Evolutionary conservation across 1,140 invertebrate genomes (phyloP), one percentile per base, ranked within the genome.

Genomic region (Gerris buenoi): DNA sequence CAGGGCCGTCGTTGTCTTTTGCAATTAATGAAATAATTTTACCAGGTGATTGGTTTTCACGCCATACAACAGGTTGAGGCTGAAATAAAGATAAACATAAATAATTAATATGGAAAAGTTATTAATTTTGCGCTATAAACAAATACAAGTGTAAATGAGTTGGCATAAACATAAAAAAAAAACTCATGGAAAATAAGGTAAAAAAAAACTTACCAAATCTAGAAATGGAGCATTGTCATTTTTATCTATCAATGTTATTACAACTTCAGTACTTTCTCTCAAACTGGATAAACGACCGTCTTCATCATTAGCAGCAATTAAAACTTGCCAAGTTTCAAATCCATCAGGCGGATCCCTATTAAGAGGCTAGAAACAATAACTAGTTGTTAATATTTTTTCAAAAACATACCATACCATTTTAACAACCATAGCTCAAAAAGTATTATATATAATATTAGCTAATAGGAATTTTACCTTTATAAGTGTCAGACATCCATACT

Each of bases 181-280:
- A n/a, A n/a, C n/a, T n/a, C n/a, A n/a, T n/a, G n/a, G n/a, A n/a
- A n/a, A n/a, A n/a, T n/a, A n/a, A n/a, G n/a, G n/a, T n/a, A n/a
- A n/a, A n/a, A n/a, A n/a, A n/a, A n/a, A n/a, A n/a, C n/a, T n/a
- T n/a, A n/a, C 82, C 73, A 89, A 88, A 67, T 89, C 85, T 63
- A 95, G 79, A 74, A 86, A 89, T 0, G 93, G 92, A 0, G 88
- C 88, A 77, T 95, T 95, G 73, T 95, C 92, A 74, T 95, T 95
- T 65, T 94, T 91, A 72, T 95, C 91, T 1, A 81, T 82, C 1
- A 95, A 75, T 29, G 82, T 84, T 56, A 95, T 86, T 25, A 85
- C 84, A 1, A 95, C 85, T 74, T 86, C 84, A 0, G 85, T 84
- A 0, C 82, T 82, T 0, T 79, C 80, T 14, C 80, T 78, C 10